phyloP scores from a whole-genome alignment of 2,797 vertebrate genomes.

The Squalus acanthias region DNA sequence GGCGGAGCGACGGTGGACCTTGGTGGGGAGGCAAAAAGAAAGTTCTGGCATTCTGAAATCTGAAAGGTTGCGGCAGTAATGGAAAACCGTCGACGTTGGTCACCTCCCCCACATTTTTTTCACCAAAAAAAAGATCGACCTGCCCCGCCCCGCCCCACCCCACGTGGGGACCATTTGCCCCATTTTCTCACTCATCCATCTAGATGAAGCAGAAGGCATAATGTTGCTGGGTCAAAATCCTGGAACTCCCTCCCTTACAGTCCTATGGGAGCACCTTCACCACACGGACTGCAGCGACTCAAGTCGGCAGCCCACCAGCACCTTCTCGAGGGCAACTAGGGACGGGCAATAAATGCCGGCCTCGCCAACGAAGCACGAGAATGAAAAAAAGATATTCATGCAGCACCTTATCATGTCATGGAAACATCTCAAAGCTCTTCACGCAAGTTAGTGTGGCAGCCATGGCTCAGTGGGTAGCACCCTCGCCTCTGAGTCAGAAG shows the following conservation, averaged over 20 bases:
- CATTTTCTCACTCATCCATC: not conserved
- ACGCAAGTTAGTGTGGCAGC: not conserved
- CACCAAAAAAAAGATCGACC: not conserved
- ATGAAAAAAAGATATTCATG: not conserved
- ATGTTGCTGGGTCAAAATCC: not conserved
- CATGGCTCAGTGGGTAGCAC: no score
- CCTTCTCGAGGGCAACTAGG: not conserved
- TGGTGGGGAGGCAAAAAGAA: conserved; percentile 4
- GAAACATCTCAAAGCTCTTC: not conserved
- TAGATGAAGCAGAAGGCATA: not conserved
- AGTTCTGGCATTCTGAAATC: not conserved
- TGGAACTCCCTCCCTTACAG: not conserved
- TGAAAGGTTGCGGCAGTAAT: not conserved
- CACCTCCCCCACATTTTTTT: not conserved
- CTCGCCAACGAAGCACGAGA: not conserved
- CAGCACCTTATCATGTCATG: not conserved
- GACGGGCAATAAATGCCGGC: not conserved
- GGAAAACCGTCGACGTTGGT: not conserved
- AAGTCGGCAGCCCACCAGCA: not conserved
- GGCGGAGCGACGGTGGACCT: conserved; percentile 88
- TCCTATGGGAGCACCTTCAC: not conserved
- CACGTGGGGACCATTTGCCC: not conserved
- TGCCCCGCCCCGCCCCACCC: not conserved
- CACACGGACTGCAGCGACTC: not conserved
- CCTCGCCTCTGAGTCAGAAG: no score